Percentiles rank a stretch among this genome's conserved stretches.
phyloP scores from a whole-genome alignment of 2,113 vertebrate species.

The Emydura subglobosa region DNA sequence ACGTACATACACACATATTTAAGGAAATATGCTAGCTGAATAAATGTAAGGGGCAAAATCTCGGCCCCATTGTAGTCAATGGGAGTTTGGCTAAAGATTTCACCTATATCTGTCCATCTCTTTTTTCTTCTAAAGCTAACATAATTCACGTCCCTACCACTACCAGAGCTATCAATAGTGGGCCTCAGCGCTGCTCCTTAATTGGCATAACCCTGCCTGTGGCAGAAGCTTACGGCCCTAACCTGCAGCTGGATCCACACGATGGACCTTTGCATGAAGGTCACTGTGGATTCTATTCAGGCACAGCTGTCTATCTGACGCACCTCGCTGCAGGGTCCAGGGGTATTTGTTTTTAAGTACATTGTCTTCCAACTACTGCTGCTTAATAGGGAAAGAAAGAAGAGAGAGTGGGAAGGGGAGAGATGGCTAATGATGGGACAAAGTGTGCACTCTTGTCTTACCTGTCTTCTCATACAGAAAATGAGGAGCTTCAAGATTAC shows the following conservation, averaged over 20 bases:
- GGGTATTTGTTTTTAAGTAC: neutral
- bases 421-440: neutral
- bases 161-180: neutral
- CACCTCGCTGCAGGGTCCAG: neutral
- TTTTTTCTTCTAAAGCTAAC: neutral
- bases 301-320: neutral
- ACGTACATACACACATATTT: neutral
- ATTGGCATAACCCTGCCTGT: neutral
- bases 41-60: neutral
- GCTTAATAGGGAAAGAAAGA: neutral
- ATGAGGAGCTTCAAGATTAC: neutral
- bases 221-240: fast-evolving
- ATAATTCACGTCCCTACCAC: neutral
- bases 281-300: fast-evolving
- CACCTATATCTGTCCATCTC: fast-evolving
- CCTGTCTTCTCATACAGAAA: fast-evolving
- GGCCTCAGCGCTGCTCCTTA: neutral
- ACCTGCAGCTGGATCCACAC: neutral
- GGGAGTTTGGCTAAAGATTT: neutral
- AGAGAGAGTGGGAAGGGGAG: neutral
- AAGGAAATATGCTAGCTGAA: neutral
- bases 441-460: neutral
- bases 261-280: neutral
- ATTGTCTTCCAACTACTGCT: neutral
- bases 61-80: neutral